Conservation (phyloP, 2,797 vertebrate species). For the Podarcis lilfordi region DNA sequence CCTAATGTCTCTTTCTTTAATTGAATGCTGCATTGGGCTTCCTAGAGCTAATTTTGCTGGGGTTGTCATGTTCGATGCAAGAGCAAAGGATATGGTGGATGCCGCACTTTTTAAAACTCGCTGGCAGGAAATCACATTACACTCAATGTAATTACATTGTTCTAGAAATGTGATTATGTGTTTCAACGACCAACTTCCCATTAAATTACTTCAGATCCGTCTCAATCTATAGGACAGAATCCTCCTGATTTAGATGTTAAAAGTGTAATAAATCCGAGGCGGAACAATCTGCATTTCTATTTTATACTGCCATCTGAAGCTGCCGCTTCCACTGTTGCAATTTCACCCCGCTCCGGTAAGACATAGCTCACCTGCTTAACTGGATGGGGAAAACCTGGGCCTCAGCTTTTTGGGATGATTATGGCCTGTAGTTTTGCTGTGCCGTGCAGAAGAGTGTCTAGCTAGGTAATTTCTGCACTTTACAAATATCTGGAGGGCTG, state of each 20-base stretch:
- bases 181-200: constrained; percentile 65
- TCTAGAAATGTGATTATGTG: constrained; percentile 66
- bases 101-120: constrained; percentile 51
- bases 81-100: constrained; percentile 52
- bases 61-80: constrained; percentile 50
- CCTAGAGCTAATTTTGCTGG: background rate
- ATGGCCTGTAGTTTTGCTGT: constrained; percentile 17
- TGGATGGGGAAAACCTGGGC: constrained; percentile 25
- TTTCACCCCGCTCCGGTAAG: constrained; percentile 9
- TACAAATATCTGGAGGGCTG: too few species aligned
- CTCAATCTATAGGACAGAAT: constrained; percentile 67
- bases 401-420: constrained; percentile 18
- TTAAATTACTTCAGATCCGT: constrained; percentile 68
- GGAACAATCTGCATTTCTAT: constrained; percentile 65
- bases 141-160: constrained; percentile 65
- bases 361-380: constrained; percentile 19
- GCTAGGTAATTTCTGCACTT: background rate
- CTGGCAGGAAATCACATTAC: constrained; percentile 65
- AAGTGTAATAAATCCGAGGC: constrained; percentile 66
- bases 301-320: constrained; percentile 47
- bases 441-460: background rate
- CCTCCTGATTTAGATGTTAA: constrained; percentile 67
- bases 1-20: background rate
- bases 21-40: constrained; percentile 29
- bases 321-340: constrained; percentile 37